phyloP scores from a whole-genome alignment of 2,113 vertebrate species.

The Oreotrochilus melanogaster region DNA sequence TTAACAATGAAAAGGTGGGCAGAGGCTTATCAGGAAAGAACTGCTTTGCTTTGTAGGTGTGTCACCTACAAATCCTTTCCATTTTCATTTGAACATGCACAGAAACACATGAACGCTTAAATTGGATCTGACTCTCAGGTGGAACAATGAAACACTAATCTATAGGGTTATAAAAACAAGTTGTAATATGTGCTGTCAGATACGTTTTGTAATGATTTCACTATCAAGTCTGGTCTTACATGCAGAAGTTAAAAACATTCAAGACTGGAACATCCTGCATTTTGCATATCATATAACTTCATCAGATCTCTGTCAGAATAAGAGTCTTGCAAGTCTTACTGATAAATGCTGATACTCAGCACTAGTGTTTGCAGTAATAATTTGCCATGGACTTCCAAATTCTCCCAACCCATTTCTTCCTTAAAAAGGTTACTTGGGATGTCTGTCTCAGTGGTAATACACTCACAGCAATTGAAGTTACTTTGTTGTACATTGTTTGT shows the following conservation, averaged over 20 bases:
- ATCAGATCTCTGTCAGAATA: neutral
- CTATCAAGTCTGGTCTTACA: neutral
- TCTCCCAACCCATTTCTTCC: neutral
- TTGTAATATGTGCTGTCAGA: neutral
- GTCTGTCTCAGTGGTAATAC: neutral
- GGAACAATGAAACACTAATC: neutral
- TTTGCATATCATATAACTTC: neutral
- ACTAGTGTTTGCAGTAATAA: neutral
- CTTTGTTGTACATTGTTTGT: neutral
- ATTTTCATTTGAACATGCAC: neutral
- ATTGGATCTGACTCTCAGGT: neutral
- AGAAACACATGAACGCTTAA: neutral
- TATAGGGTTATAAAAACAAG: neutral
- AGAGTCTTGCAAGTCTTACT: neutral
- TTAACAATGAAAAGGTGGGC: neutral
- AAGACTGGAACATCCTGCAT: neutral
- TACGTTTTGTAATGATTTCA: neutral
- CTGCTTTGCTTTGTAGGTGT: neutral
- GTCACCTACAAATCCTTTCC: neutral
- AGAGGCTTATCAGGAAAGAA: neutral
- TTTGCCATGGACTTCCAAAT: neutral
- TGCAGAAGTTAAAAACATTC: neutral
- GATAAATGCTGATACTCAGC: neutral
- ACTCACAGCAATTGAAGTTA: neutral
- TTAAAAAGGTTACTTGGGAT: neutral